Evolutionary conservation across 1,140 invertebrate genomes (phyloP), one percentile per base, ranked within the genome.

Genomic region (Steinernema feltiae): DNA sequence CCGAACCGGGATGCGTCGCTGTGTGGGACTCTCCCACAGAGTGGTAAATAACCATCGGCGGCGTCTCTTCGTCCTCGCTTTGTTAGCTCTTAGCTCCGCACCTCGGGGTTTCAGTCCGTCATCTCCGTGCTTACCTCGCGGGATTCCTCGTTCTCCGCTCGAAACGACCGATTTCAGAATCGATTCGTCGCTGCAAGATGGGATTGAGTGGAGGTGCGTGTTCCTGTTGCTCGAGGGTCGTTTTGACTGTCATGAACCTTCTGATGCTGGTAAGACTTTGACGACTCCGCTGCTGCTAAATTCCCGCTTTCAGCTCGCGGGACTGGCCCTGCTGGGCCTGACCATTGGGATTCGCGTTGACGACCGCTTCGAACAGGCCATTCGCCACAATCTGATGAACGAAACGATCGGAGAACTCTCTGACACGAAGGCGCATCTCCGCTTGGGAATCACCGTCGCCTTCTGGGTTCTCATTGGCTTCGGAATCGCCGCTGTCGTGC

Each of bases 381-480:
- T 78, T 7, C 63, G 76, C 0, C 17, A 32, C 1, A 75, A 78
- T 48, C 41, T 78, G 15, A 27, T 71, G 0, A 32, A 71, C 21
- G 76, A 32, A 32, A 29, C 12, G 76, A 74, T 72, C 74, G 74
- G 0, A 21, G 76, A n/a, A 75, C 72, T 18, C 71, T 71, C 30
- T 71, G 73, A 63, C 17, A 35, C 18, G 12, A 12, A 48, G n/a
- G 1, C 70, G 69, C 73, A 77, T 71, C 73, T 77, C 31, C 1
- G 18, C 7, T 7, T 18, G 35, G 35, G 35, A 41, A 41, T 41
- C 7, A 41, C 71, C 2, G 76, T 76, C 29, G 48, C 73, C 18
- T 78, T 78, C 35, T 78, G 76, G 76, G 69, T 78, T 1, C 71
- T 78, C 1, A 73, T 78, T 27, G 76, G 74, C 2, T 78, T 78